A percentile compares a stretch with the other conserved stretches of the same genome.
phyloP scores from a whole-genome alignment of 1,140 invertebrate species.

The Grapholita molesta region DNA sequence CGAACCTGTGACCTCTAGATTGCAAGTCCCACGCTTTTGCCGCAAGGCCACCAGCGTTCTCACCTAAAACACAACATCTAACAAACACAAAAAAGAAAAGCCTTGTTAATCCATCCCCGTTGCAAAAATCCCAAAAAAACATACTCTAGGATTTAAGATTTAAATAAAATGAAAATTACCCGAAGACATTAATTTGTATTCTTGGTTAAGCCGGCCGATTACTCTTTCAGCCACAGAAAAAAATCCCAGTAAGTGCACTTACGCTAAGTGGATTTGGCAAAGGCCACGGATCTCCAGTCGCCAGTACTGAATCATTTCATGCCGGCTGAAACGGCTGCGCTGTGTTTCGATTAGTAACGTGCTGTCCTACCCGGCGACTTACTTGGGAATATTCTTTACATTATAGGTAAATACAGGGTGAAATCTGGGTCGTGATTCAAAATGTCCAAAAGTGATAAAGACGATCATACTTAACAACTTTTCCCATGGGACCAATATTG shows the following conservation, averaged over 20 bases:
- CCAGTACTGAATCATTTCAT: conserved; percentile 33
- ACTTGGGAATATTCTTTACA: no score
- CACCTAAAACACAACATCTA: neutral
- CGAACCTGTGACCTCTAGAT: no score
- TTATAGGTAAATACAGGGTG: no score
- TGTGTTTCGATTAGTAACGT: neutral
- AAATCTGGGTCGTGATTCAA: no score
- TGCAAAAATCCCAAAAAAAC: neutral
- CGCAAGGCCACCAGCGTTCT: no score
- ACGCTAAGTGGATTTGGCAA: conserved; percentile 42
- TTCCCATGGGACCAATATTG: no score
- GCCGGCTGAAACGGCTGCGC: neutral
- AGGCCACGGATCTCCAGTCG: conserved; percentile 15
- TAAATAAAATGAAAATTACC: conserved; percentile 33
- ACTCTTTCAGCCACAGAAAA: conserved; percentile 35
- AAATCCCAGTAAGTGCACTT: conserved; percentile 34
- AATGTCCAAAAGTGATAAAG: no score
- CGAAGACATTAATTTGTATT: conserved; percentile 36
- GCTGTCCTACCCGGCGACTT: no score
- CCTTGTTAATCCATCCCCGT: neutral
- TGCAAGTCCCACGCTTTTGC: no score
- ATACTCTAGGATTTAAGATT: neutral
- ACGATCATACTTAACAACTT: no score
- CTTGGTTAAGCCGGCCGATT: conserved; percentile 29
- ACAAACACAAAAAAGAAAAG: conserved; percentile 13